These are phyloP conservation scores for Malurus melanocephalus DNA, from an alignment of 2,113 vertebrate species.

Conservation along the genomic window DNA sequence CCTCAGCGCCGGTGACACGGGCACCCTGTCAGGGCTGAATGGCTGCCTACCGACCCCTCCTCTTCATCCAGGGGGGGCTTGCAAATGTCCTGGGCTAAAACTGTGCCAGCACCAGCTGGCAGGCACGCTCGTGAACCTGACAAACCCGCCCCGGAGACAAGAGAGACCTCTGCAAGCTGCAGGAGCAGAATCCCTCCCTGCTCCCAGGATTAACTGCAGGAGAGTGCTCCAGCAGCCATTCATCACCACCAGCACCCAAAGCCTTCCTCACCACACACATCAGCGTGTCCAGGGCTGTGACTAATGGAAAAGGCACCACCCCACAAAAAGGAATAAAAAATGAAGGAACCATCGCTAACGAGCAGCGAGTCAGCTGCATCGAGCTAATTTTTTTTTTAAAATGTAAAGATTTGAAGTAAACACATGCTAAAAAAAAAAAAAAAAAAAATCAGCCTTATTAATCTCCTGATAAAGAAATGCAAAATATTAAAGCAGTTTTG, in stretches of 20 bases:
- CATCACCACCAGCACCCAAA: constrained; percentile 33
- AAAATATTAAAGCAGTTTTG: not conserved
- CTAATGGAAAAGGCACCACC: constrained; percentile 32
- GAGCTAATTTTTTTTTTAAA: not conserved
- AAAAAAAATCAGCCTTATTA: not conserved
- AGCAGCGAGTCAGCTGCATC: not conserved
- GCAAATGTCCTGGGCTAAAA: not conserved
- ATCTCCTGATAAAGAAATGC: not conserved
- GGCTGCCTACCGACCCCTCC: constrained; percentile 9
- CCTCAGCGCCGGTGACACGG: not conserved
- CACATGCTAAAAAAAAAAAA: not conserved
- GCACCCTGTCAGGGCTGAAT: constrained; percentile 12
- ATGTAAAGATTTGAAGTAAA: not conserved
- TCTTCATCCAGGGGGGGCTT: not conserved
- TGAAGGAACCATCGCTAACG: not conserved
- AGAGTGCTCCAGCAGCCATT: not conserved
- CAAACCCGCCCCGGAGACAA: not conserved
- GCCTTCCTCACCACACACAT: not conserved
- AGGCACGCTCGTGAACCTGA: not conserved
- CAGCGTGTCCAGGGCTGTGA: not conserved
- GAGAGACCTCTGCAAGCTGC: not conserved
- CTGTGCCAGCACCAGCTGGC: not conserved
- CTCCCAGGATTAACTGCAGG: constrained; percentile 25
- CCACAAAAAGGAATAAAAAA: not conserved
- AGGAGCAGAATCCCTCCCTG: not conserved